These are phyloP conservation scores for Brachymystax lenok DNA, from an alignment of 2,797 vertebrate species.

Conservation along the genomic window DNA sequence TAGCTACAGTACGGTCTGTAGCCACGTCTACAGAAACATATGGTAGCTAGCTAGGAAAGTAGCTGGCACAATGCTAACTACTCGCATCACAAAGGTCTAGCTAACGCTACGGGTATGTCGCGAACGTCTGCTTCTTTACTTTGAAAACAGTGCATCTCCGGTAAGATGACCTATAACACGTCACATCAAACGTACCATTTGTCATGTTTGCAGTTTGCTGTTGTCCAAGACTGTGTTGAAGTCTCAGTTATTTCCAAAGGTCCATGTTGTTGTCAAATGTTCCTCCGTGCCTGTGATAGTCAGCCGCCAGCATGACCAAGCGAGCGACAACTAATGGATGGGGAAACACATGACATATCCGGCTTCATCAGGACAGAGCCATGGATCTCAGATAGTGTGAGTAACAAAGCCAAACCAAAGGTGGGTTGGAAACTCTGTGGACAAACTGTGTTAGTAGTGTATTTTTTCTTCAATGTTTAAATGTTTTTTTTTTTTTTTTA, in stretches of 20 bases:
- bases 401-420: too few species aligned
- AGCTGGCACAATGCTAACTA: not conserved
- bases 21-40: conserved; percentile 75
- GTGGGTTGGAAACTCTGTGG: too few species aligned
- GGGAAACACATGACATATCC: too few species aligned
- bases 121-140: not conserved
- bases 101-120: not conserved
- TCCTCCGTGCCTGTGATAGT: not conserved
- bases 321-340: too few species aligned
- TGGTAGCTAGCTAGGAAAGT: conserved; percentile 33
- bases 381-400: too few species aligned
- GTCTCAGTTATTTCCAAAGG: conserved; percentile 35
- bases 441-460: too few species aligned
- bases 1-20: not conserved
- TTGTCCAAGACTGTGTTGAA: conserved; percentile 27
- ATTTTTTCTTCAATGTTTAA: too few species aligned
- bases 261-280: conserved; percentile 50
- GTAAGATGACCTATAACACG: not conserved
- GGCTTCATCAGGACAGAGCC: too few species aligned
- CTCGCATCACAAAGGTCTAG: conserved; percentile 12
- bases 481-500: too few species aligned
- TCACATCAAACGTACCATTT: conserved; percentile 69
- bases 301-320: too few species aligned
- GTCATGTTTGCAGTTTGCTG: conserved; percentile 71
- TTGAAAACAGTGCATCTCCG: not conserved